A percentile compares a stretch with the other conserved stretches of the same genome.
Evolutionary conservation across 2,797 vertebrate species (phyloP).

Genomic region (Urosaurus nigricauda): DNA sequence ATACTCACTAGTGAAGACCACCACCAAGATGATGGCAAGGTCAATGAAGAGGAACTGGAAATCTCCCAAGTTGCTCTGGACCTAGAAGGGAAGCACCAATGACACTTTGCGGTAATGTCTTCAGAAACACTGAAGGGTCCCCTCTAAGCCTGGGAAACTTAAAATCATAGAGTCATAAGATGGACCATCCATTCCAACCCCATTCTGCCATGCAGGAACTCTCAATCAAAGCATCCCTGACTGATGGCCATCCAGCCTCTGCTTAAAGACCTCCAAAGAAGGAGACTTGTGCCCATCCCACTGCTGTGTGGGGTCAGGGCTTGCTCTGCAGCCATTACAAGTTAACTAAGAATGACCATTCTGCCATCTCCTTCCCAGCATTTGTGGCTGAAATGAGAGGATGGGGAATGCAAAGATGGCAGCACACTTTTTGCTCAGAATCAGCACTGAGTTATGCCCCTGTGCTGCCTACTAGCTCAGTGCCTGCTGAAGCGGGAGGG

Average conservation of each 20-base stretch:
- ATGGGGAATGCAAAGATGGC: background rate
- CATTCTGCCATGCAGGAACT: too few species aligned
- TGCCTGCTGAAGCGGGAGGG: background rate
- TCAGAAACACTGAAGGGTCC: fast-evolving
- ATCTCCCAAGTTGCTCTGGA: constrained; percentile 95
- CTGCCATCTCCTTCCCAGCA: background rate
- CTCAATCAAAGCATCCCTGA: too few species aligned
- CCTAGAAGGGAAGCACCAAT: constrained; percentile 78
- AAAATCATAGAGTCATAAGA: too few species aligned
- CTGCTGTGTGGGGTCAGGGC: background rate
- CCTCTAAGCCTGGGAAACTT: fast-evolving
- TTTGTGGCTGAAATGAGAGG: background rate
- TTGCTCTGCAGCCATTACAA: background rate
- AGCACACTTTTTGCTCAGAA: background rate
- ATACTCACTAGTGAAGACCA: constrained; percentile 98
- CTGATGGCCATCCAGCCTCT: too few species aligned
- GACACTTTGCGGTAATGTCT: background rate
- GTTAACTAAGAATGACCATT: background rate
- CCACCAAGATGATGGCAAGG: constrained; percentile 94
- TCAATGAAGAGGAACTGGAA: constrained; percentile 99
- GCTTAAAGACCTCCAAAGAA: too few species aligned
- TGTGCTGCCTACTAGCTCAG: background rate
- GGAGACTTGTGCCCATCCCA: too few species aligned
- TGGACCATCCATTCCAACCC: too few species aligned
- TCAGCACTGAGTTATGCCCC: background rate